Conservation (phyloP, 2,888 invertebrate species). For the Lasioglossum leucozonium region DNA sequence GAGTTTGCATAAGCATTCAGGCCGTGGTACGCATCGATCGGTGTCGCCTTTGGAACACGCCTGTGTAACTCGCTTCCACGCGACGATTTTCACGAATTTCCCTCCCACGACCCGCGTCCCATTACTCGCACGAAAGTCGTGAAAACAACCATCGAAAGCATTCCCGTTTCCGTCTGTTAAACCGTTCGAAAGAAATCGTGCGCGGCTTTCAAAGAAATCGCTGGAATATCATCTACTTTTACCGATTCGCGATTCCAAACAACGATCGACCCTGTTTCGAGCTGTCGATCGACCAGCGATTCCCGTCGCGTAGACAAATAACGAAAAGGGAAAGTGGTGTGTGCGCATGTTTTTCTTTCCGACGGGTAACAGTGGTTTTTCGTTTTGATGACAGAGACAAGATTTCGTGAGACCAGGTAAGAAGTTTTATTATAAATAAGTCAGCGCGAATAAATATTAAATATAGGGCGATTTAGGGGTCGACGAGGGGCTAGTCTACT, state of each 20-base stretch:
- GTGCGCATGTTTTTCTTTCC: not conserved
- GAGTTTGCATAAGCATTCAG: slow-evolving; percentile 73
- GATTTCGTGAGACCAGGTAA: slow-evolving; percentile 64
- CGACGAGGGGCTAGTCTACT: slow-evolving; percentile 65
- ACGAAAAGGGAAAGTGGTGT: slow-evolving; percentile 45
- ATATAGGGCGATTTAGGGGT: slow-evolving; percentile 56
- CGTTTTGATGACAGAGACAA: slow-evolving; percentile 23
- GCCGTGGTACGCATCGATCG: slow-evolving; percentile 43
- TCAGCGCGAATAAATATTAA: slow-evolving; percentile 75
- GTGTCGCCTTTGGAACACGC: slow-evolving; percentile 32
- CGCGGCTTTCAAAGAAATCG: not conserved
- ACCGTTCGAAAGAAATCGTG: not conserved
- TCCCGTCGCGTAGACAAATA: slow-evolving; percentile 38
- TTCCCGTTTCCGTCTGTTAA: not conserved
- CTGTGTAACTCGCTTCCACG: not conserved
- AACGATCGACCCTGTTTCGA: slow-evolving; percentile 28
- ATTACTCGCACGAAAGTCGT: slow-evolving; percentile 1
- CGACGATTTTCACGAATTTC: not conserved
- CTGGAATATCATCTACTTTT: slow-evolving; percentile 18
- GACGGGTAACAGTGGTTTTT: not conserved
- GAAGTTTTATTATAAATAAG: slow-evolving; percentile 76
- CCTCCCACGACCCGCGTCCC: not conserved
- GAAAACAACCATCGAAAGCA: not conserved
- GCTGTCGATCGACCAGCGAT: slow-evolving; percentile 26
- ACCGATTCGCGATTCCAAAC: not conserved